Evolutionary conservation across 2,113 vertebrate species (phyloP).

Genomic region (Lepus americanus): DNA sequence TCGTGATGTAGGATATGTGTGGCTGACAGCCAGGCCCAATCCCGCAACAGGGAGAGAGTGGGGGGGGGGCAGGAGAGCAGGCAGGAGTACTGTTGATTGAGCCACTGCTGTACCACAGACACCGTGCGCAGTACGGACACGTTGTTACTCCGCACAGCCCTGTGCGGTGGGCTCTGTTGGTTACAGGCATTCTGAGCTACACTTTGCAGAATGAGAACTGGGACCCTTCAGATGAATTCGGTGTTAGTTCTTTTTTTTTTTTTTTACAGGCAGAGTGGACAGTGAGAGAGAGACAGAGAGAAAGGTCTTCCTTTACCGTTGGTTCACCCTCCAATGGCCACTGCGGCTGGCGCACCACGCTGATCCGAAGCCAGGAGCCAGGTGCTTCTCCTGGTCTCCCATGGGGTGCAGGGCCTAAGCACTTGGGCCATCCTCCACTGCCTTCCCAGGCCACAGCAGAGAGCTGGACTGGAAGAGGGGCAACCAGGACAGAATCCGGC

Average conservation of each 20-base stretch:
- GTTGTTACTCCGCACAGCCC: not conserved
- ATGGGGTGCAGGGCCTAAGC: too few species aligned
- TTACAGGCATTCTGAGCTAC: not conserved
- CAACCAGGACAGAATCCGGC: too few species aligned
- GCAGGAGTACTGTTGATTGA: too few species aligned
- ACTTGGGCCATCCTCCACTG: too few species aligned
- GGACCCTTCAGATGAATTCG: not conserved
- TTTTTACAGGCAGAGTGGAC: not conserved
- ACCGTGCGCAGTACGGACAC: not conserved
- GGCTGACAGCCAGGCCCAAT: not conserved
- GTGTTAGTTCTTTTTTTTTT: not conserved
- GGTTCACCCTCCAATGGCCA: too few species aligned
- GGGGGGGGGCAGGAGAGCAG: accelerated
- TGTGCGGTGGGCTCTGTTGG: not conserved
- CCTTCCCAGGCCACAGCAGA: too few species aligned
- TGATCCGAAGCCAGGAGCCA: too few species aligned
- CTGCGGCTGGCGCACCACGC: too few species aligned
- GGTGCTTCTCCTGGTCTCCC: too few species aligned
- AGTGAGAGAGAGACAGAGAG: too few species aligned
- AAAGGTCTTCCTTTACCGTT: too few species aligned
- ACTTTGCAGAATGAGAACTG: not conserved
- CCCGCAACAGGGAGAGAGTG: not conserved
- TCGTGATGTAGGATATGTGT: not conserved
- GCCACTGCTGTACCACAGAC: not conserved
- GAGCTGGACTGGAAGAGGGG: too few species aligned